Conservation (phyloP, 2,888 invertebrate species). For the Epicampocera succincta region DNA sequence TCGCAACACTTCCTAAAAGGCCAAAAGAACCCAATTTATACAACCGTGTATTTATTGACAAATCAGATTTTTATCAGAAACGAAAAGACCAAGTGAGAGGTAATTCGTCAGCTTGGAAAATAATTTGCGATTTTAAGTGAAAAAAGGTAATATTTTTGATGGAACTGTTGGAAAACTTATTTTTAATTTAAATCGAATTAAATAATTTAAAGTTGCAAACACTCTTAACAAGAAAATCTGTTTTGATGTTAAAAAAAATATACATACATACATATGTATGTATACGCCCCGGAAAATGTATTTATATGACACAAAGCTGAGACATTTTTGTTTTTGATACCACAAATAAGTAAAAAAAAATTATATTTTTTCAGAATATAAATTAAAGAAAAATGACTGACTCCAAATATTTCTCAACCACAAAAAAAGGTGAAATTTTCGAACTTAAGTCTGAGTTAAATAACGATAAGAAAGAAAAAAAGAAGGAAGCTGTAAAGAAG, state of each 20-base stretch:
- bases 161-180: background rate
- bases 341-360: background rate
- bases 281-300: slow-evolving; percentile 61
- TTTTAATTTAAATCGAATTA: background rate
- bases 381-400: slow-evolving; percentile 90
- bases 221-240: too few species aligned
- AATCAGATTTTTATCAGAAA: slow-evolving; percentile 40
- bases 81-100: slow-evolving; percentile 24
- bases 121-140: slow-evolving; percentile 12
- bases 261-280: too few species aligned
- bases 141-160: slow-evolving; percentile 16
- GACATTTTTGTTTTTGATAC: background rate
- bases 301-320: slow-evolving; percentile 8
- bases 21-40: background rate
- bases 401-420: slow-evolving; percentile 99
- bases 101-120: slow-evolving; percentile 51
- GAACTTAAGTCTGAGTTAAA: slow-evolving; percentile 99
- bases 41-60: slow-evolving; percentile 29
- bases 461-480: slow-evolving; percentile 99
- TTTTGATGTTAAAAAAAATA: slow-evolving; percentile 1
- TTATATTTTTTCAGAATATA: slow-evolving; percentile 19
- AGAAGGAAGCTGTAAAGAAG: slow-evolving; percentile 99
- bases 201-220: too few species aligned
- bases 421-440: slow-evolving; percentile 99
- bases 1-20: slow-evolving; percentile 28